Base-by-base conservation (phyloP, 30 jellyfish, hydroid and myxozoan genomes). In the Pseudorhiza aurosa region DNA sequence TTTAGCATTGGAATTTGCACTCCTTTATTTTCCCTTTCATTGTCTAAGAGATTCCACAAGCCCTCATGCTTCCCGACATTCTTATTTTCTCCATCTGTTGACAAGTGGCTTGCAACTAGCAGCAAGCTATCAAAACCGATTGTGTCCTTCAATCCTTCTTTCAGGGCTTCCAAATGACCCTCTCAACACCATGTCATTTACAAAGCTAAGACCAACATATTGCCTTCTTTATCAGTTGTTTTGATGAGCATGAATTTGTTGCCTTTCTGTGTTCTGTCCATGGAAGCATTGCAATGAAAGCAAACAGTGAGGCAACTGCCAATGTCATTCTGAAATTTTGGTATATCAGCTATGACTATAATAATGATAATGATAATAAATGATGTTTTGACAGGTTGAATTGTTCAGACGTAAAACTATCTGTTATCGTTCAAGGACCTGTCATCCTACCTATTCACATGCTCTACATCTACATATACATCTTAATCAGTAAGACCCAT, bases 201-300 rank as follows among this genome's bases (percentile, higher is more conserved):
- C 85, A 46, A 4, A 46, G 29, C 85, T 55, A 72, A 72, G 75
- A 47, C 85, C 85, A 43, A 72, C 25, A 21, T 43, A n/a, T n/a
- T n/a, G 7, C 85, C 56, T 2, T 21, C 37, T 47, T 50, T 44
- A n/a, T 45, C 68, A 36, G 29, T 47, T 4, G 40, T 24, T 19
- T 72, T 72, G 46, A 72, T n/a, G n/a, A n/a, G n/a, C n/a, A n/a
- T n/a, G n/a, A n/a, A n/a, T n/a, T n/a, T n/a, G n/a, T n/a, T n/a
- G 1, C 50, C 85, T 72, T 72, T 72, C 75, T 72, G 85, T 25
- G 85, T 43, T 45, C 75, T 44, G 40, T 46, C 85, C 85, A 72
- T 43, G 37, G 85, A 44, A 8, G 69, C 69, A 65, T 65, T 24
- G 79, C 71, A 29, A 30, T 36, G 79, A 30, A 65, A 40, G 69